Percentiles rank a stretch among this genome's conserved stretches.
These are phyloP conservation scores for Philaenus spumarius DNA, from an alignment of 1,140 invertebrate genomes.

Conservation along the genomic window DNA sequence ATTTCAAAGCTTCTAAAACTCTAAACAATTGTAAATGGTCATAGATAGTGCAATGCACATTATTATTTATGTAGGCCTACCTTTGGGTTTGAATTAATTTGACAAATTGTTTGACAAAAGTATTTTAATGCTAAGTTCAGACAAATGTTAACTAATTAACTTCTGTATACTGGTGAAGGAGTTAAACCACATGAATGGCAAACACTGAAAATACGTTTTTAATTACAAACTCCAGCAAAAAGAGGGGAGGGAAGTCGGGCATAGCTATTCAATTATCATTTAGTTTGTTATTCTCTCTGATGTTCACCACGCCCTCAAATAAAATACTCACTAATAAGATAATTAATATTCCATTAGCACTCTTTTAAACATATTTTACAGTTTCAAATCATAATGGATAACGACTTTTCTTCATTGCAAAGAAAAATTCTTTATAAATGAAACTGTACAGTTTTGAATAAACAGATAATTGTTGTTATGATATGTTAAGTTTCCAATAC, in stretches of 20 bases:
- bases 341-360: constrained; percentile 12
- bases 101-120: too few relatives aligned
- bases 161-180: too few relatives aligned
- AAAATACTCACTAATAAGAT: constrained; percentile 8
- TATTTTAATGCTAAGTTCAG: too few relatives aligned
- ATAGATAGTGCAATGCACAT: too few relatives aligned
- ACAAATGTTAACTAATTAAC: too few relatives aligned
- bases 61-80: too few relatives aligned
- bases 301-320: neutral
- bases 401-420: neutral
- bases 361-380: constrained; percentile 7
- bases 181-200: neutral
- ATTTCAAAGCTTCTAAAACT: too few relatives aligned
- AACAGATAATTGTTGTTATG: too few relatives aligned
- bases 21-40: too few relatives aligned
- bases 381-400: constrained; percentile 6
- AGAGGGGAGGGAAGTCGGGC: neutral
- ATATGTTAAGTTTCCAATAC: too few relatives aligned
- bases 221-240: neutral
- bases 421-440: neutral
- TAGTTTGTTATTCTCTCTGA: constrained; percentile 12
- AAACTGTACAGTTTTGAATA: too few relatives aligned
- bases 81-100: too few relatives aligned
- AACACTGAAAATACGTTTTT: constrained; percentile 5
- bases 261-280: constrained; percentile 10